Evolutionary conservation across 2,888 invertebrate genomes (phyloP).

Genomic region (Stegophylla sp.): DNA sequence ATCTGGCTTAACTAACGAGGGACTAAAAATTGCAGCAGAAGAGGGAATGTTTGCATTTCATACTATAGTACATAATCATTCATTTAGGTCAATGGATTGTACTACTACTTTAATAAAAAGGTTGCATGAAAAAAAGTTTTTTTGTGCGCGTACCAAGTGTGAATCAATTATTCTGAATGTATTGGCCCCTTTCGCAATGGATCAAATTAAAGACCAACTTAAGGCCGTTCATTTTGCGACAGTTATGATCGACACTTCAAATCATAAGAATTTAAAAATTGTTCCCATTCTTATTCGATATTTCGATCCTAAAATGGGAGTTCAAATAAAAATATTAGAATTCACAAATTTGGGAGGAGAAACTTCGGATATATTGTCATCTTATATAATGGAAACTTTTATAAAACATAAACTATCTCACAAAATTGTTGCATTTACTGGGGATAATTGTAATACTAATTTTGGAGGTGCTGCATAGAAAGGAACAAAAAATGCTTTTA

Average conservation of each 20-base stretch:
- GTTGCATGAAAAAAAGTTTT: too few species aligned
- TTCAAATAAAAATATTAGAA: slow-evolving; percentile 41
- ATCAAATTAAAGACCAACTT: slow-evolving; percentile 26
- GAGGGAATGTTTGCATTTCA: too few species aligned
- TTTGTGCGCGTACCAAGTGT: slow-evolving; percentile 61
- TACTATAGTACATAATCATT: too few species aligned
- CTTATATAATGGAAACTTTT: slow-evolving; percentile 43
- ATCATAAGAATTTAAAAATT: too few species aligned
- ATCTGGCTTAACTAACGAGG: too few species aligned
- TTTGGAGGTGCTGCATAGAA: background rate
- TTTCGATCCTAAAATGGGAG: slow-evolving; percentile 26
- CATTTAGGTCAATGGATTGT: too few species aligned
- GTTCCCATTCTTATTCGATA: too few species aligned
- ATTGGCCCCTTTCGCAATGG: slow-evolving; percentile 62
- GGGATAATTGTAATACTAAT: background rate
- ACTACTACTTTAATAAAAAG: too few species aligned
- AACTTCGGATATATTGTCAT: slow-evolving; percentile 43
- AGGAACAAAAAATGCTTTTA: too few species aligned
- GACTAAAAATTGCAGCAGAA: too few species aligned
- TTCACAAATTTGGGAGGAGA: slow-evolving; percentile 43
- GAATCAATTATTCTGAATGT: slow-evolving; percentile 62
- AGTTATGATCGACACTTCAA: slow-evolving; percentile 37
- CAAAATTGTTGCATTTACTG: background rate
- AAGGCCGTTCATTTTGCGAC: slow-evolving; percentile 22
- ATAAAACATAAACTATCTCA: slow-evolving; percentile 23